Conservation (phyloP, 2,888 invertebrate genomes). For the Pristionchus fissidentatus region DNA sequence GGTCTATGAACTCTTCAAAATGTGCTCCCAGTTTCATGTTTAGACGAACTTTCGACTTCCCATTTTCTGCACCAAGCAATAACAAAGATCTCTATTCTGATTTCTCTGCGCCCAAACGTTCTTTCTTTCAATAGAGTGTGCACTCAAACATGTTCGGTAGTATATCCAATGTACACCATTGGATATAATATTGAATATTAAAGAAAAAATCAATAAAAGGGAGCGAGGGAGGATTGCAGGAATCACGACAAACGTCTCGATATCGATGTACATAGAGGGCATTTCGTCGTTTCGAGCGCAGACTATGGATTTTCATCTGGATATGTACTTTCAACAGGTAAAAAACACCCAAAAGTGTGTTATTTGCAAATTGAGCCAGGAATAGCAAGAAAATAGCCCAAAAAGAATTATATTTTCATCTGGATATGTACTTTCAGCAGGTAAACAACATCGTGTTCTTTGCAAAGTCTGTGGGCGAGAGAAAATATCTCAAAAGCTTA, state of each 20-base stretch:
- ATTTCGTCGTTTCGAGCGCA: constrained; percentile 75
- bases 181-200: no score
- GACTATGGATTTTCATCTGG: constrained; percentile 75
- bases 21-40: neutral
- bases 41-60: neutral
- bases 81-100: neutral
- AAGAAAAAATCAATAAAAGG: neutral
- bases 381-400: neutral
- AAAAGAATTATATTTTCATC: constrained; percentile 67
- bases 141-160: no score
- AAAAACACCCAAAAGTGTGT: neutral
- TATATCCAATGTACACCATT: no score
- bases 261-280: constrained; percentile 75
- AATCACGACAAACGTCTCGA: constrained; percentile 73
- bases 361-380: constrained; percentile 18
- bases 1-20: neutral
- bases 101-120: neutral
- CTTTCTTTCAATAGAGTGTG: constrained; percentile 21
- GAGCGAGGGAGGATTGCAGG: constrained; percentile 54
- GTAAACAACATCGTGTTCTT: constrained; percentile 36
- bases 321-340: constrained; percentile 74
- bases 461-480: no score
- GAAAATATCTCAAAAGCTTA: no score
- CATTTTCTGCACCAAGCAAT: neutral
- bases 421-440: constrained; percentile 75